phyloP scores from a whole-genome alignment of 1,140 invertebrate genomes.

The Ruditapes philippinarum region DNA sequence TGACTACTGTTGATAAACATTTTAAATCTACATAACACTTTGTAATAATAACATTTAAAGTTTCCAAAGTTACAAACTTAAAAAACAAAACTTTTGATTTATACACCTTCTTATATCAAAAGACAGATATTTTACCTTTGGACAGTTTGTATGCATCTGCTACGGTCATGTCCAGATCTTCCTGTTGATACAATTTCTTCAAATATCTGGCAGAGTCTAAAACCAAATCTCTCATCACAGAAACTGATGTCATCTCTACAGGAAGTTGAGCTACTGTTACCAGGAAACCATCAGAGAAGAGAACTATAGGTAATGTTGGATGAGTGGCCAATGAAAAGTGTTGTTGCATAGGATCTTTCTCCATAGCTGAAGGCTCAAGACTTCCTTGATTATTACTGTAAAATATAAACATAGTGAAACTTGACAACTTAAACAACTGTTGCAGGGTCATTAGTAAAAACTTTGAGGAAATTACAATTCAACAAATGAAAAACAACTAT shows the following conservation, averaged over 20 bases:
- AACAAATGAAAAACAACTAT: no score
- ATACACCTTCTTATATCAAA: no score
- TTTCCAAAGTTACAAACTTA: no score
- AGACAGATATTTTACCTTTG: slow-evolving; percentile 20
- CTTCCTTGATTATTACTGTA: slow-evolving; percentile 58
- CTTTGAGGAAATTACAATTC: no score
- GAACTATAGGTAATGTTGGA: slow-evolving; percentile 83
- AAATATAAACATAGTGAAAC: background rate
- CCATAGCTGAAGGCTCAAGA: slow-evolving; percentile 47
- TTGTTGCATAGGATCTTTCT: slow-evolving; percentile 77
- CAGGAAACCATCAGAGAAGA: slow-evolving; percentile 86
- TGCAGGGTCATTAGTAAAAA: no score
- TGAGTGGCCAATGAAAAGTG: slow-evolving; percentile 84
- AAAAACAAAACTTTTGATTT: no score
- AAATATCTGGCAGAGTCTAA: slow-evolving; percentile 79
- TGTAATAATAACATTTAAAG: no score
- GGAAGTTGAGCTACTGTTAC: slow-evolving; percentile 82
- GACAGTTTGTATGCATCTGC: slow-evolving; percentile 77
- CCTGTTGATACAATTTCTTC: slow-evolving; percentile 70
- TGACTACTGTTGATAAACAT: no score
- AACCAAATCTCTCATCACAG: slow-evolving; percentile 81
- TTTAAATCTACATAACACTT: no score
- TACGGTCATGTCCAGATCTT: slow-evolving; percentile 78
- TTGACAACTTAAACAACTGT: no score
- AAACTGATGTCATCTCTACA: slow-evolving; percentile 75